Evolutionary conservation across 1,140 invertebrate genomes (phyloP).

Genomic region (Drosophila parabipectinata): DNA sequence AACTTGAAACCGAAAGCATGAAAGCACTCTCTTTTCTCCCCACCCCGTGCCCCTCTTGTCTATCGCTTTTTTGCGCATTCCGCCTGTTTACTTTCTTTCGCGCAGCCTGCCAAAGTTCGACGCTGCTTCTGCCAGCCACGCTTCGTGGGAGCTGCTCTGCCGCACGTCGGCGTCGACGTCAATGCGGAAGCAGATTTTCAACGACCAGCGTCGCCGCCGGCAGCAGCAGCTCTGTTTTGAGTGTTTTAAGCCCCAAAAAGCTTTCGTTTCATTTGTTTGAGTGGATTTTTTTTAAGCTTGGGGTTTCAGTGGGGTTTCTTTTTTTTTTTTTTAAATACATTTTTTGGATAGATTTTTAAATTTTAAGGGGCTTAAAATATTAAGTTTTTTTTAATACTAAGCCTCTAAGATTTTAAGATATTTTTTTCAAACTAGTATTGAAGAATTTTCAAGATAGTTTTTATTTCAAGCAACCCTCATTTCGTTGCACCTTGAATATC

Average conservation of each 20-base stretch:
- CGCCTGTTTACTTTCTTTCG: conserved; percentile 75
- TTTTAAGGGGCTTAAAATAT: background rate
- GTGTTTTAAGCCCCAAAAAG: conserved; percentile 46
- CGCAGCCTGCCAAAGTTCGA: conserved; percentile 56
- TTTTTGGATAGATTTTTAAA: background rate
- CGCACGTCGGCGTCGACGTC: background rate
- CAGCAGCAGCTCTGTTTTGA: conserved; percentile 53
- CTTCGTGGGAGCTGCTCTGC: conserved; percentile 51
- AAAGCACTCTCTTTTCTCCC: conserved; percentile 8
- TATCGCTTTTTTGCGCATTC: conserved; percentile 65
- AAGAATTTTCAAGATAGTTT: no score
- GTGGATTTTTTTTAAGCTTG: conserved; percentile 28
- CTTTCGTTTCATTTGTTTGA: conserved; percentile 49
- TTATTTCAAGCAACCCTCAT: no score
- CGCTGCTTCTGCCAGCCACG: conserved; percentile 24
- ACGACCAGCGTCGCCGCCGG: conserved; percentile 6
- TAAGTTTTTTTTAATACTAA: background rate
- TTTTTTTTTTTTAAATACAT: background rate
- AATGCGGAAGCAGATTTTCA: conserved; percentile 65
- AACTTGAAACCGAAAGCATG: conserved; percentile 74
- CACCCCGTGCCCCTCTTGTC: conserved; percentile 23
- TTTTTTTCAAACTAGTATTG: no score
- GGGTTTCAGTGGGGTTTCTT: background rate
- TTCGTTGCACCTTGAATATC: no score
- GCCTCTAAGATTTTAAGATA: no score